Conservation (phyloP, 2,888 invertebrate genomes). For the Arctia plantaginis region DNA sequence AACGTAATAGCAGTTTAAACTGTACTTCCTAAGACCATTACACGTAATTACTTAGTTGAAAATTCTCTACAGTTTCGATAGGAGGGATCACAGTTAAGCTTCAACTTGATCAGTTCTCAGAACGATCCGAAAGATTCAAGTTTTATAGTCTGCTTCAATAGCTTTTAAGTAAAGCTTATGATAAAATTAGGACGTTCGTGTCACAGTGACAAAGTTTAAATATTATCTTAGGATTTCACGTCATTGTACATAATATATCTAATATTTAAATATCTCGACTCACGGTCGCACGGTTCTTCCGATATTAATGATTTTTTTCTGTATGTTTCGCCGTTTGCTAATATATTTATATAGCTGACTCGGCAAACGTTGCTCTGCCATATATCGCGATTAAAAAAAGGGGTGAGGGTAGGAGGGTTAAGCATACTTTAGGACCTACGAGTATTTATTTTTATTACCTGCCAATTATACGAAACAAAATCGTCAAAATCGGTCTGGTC, state of each 20-base stretch:
- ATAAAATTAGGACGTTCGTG: conserved; percentile 1
- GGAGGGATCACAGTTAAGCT: conserved; percentile 33
- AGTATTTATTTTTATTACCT: too few relatives aligned
- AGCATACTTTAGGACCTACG: too few relatives aligned
- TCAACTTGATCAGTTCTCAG: conserved; percentile 40
- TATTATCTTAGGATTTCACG: neutral
- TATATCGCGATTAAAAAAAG: too few relatives aligned
- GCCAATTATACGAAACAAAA: too few relatives aligned
- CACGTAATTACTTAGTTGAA: conserved; percentile 54
- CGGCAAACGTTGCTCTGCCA: too few relatives aligned
- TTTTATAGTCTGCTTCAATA: conserved; percentile 25
- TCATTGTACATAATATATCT: neutral
- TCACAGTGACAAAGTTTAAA: neutral
- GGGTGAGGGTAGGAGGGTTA: too few relatives aligned
- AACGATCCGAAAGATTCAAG: conserved; percentile 40
- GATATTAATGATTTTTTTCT: too few relatives aligned
- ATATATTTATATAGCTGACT: too few relatives aligned
- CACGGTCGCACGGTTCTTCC: too few relatives aligned
- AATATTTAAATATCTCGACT: too few relatives aligned
- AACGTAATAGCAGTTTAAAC: conserved; percentile 10
- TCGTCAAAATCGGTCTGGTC: too few relatives aligned
- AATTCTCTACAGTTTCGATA: conserved; percentile 52
- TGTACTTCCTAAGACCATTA: conserved; percentile 15
- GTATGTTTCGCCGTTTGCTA: too few relatives aligned
- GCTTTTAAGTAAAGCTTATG: conserved; percentile 14